Evolutionary conservation across 2,888 invertebrate species (phyloP).

Genomic region (Glaucopsyche alexis): DNA sequence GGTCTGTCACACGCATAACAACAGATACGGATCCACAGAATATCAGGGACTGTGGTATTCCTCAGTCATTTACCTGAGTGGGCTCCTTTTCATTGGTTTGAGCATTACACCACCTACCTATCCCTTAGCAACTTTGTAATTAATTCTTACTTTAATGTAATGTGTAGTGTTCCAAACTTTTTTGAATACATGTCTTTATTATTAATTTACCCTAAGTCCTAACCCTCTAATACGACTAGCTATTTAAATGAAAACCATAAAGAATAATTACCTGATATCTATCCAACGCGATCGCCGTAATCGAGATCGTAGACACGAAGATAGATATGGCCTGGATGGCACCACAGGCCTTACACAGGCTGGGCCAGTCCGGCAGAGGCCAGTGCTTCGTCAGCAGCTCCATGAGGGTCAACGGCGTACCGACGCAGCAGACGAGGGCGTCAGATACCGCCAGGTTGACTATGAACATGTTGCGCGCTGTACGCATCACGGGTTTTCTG

Average conservation of each 20-base stretch:
- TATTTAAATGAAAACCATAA: background rate
- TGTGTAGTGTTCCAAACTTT: no score
- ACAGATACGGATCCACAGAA: no score
- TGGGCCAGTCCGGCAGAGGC: slow-evolving; percentile 89
- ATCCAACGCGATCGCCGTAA: slow-evolving; percentile 93
- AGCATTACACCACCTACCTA: no score
- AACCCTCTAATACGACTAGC: no score
- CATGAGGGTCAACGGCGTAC: slow-evolving; percentile 93
- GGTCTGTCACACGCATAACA: no score
- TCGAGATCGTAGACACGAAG: slow-evolving; percentile 95
- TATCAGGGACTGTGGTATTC: no score
- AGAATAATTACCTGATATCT: slow-evolving; percentile 83
- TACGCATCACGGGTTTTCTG: slow-evolving; percentile 93
- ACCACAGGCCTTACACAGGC: slow-evolving; percentile 91
- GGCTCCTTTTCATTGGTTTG: no score
- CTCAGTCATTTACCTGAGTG: no score
- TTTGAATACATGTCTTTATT: no score
- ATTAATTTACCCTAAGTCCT: no score
- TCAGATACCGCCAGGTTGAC: slow-evolving; percentile 93
- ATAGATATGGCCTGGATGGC: slow-evolving; percentile 94
- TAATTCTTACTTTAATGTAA: no score
- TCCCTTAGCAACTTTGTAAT: no score
- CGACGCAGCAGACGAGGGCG: slow-evolving; percentile 91
- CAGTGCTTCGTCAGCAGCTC: slow-evolving; percentile 92
- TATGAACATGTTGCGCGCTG: slow-evolving; percentile 95